These are phyloP conservation scores for Gallinago undulata DNA, from an alignment of 2,113 vertebrate species.

Conservation along the genomic window DNA sequence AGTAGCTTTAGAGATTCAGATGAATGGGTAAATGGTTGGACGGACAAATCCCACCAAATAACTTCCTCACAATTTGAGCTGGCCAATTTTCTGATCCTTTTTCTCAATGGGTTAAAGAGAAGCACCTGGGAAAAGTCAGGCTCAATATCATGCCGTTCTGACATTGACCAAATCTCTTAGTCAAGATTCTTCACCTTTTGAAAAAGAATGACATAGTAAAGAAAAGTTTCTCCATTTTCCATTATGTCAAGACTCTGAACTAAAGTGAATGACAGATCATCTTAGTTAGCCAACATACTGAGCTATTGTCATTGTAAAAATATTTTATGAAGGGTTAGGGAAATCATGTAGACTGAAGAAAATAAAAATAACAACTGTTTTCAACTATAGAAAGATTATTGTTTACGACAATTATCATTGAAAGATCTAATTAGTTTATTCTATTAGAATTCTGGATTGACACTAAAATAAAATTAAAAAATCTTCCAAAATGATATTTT, in stretches of 20 bases:
- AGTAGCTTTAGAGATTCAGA: conserved; percentile 23
- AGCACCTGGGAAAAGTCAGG: background rate
- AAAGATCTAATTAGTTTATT: background rate
- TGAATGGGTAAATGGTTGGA: conserved; percentile 40
- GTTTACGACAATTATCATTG: background rate
- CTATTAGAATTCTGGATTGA: background rate
- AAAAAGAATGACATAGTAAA: background rate
- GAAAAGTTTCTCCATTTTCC: background rate
- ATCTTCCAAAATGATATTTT: background rate
- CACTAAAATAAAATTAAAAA: background rate
- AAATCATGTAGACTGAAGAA: background rate
- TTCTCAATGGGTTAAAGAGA: background rate
- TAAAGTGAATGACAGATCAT: background rate
- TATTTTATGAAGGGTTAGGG: background rate
- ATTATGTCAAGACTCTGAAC: background rate
- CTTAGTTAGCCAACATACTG: background rate
- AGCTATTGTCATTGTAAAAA: background rate
- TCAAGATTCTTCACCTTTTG: background rate
- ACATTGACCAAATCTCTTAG: background rate
- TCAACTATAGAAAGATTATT: background rate
- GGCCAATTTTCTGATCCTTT: background rate
- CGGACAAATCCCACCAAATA: background rate
- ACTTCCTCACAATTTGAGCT: background rate
- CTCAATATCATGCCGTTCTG: background rate
- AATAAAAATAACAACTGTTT: background rate